Percentiles rank a stretch among this genome's conserved stretches.
phyloP scores from a whole-genome alignment of 2,797 vertebrate species.

The Myripristis jacobus region DNA sequence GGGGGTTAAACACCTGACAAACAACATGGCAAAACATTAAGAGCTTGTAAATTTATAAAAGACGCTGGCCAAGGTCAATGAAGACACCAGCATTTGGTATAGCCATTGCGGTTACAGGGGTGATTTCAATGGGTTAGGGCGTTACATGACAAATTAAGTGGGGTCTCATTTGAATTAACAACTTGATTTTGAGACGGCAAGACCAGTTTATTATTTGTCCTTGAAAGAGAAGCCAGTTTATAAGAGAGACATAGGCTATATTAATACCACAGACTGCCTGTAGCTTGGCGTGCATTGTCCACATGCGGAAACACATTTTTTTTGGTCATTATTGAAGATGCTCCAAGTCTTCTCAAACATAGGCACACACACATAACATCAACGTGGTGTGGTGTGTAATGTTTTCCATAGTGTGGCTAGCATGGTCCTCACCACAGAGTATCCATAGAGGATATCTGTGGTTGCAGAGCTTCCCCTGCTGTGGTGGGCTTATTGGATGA shows the following conservation, averaged over 20 bases:
- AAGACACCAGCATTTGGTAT: slow-evolving; percentile 15
- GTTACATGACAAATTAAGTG: background rate
- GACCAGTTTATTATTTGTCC: slow-evolving; percentile 10
- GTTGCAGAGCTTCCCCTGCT: slow-evolving; percentile 74
- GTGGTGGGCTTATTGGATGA: slow-evolving; percentile 70
- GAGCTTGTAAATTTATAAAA: slow-evolving; percentile 52
- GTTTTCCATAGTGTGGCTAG: slow-evolving; percentile 79
- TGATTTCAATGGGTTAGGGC: background rate
- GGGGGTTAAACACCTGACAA: slow-evolving; percentile 50
- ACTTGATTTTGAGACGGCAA: background rate
- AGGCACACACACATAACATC: slow-evolving; percentile 59
- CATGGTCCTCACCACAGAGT: slow-evolving; percentile 64
- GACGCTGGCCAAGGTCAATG: slow-evolving; percentile 46
- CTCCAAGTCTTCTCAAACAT: slow-evolving; percentile 65
- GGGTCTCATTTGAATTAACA: background rate
- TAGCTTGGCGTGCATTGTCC: slow-evolving; percentile 36
- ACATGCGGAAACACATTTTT: too few relatives aligned
- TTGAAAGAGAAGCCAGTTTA: slow-evolving; percentile 6
- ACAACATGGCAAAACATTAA: slow-evolving; percentile 56
- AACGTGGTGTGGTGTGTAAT: slow-evolving; percentile 71
- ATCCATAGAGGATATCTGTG: slow-evolving; percentile 77
- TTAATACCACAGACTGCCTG: slow-evolving; percentile 36
- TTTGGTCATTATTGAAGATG: slow-evolving; percentile 75
- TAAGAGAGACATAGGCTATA: slow-evolving; percentile 21
- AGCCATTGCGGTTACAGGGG: slow-evolving; percentile 21